Conservation (phyloP, 2,797 vertebrate species). For the Pseudomugil gertrudae region DNA sequence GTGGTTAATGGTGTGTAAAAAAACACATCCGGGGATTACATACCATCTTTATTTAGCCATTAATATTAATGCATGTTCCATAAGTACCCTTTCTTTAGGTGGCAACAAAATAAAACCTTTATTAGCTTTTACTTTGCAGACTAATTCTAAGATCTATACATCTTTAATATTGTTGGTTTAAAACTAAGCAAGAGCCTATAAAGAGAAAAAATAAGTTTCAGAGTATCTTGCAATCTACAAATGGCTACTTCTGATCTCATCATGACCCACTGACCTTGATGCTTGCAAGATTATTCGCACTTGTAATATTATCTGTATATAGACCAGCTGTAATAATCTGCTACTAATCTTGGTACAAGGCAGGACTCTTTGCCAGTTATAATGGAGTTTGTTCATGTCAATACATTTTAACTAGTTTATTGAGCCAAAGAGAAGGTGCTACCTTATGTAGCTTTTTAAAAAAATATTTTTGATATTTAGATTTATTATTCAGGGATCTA, state of each 20-base stretch:
- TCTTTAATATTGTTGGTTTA: neutral
- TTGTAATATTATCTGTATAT: constrained; percentile 45
- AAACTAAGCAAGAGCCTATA: constrained; percentile 12
- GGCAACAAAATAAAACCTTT: neutral
- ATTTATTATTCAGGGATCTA: neutral
- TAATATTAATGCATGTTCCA: neutral
- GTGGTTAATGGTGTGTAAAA: constrained; percentile 45
- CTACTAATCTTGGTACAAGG: constrained; percentile 14
- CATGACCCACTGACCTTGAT: constrained; percentile 28
- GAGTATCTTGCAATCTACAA: constrained; percentile 45
- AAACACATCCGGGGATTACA: constrained; percentile 30
- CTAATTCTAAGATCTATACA: neutral
- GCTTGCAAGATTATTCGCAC: constrained; percentile 33
- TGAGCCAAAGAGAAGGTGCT: neutral
- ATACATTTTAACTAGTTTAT: too few relatives aligned
- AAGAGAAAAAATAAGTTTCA: constrained; percentile 10
- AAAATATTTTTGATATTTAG: neutral
- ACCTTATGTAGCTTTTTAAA: neutral
- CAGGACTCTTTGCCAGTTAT: constrained; percentile 5
- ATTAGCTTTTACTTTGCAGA: neutral
- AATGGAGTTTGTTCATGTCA: constrained; percentile 1
- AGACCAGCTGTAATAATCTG: constrained; percentile 36
- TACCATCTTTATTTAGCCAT: neutral
- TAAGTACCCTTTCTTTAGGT: neutral
- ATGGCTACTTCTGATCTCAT: constrained; percentile 44